Evolutionary conservation across 2,888 invertebrate species (phyloP).

Genomic region (Glaucopsyche alexis): DNA sequence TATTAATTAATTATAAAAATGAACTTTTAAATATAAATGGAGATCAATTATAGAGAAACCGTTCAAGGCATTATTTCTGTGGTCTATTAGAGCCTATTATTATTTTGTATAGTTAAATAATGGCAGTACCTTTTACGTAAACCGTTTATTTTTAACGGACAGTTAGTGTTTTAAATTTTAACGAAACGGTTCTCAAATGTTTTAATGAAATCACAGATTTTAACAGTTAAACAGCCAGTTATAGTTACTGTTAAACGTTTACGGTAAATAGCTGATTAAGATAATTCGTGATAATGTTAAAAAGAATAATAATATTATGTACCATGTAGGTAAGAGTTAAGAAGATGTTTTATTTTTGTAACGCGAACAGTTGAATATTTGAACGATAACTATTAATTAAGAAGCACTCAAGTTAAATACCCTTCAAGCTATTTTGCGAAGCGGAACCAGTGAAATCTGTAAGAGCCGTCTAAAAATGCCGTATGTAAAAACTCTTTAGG

Average conservation of each 20-base stretch:
- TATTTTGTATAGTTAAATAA: not conserved
- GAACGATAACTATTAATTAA: too few relatives aligned
- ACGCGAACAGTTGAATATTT: too few relatives aligned
- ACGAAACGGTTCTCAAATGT: not conserved
- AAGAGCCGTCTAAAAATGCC: too few relatives aligned
- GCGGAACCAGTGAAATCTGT: too few relatives aligned
- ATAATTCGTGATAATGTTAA: not conserved
- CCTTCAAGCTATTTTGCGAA: too few relatives aligned
- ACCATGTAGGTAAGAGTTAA: too few relatives aligned
- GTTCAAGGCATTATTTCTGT: not conserved
- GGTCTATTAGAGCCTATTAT: not conserved
- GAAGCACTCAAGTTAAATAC: too few relatives aligned
- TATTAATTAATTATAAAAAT: too few relatives aligned
- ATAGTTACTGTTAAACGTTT: slow-evolving; percentile 16
- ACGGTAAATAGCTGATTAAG: not conserved
- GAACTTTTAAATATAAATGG: not conserved
- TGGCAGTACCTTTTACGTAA: not conserved
- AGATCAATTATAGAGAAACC: not conserved
- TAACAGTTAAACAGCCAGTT: slow-evolving; percentile 18
- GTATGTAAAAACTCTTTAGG: too few relatives aligned
- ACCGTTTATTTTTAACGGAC: slow-evolving; percentile 16
- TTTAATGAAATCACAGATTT: not conserved
- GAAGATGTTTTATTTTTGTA: too few relatives aligned
- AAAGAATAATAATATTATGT: not conserved
- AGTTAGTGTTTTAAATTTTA: not conserved